Evolutionary conservation across 2,888 invertebrate genomes (phyloP).

Genomic region (Lysandra coridon): DNA sequence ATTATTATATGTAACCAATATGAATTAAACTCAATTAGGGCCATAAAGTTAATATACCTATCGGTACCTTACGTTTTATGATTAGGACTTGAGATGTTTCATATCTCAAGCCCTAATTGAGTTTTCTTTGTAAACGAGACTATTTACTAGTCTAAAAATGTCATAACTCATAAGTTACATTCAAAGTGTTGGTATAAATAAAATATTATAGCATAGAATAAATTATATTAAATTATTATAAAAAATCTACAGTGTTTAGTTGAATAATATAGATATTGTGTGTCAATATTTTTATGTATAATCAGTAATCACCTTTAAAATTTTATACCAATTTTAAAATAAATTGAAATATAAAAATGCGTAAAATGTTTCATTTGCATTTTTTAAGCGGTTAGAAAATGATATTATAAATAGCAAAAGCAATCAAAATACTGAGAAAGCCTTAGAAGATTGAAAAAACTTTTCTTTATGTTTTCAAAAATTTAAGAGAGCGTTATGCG

Average conservation of each 20-base stretch:
- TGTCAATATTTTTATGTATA: neutral
- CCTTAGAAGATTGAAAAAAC: neutral
- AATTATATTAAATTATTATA: neutral
- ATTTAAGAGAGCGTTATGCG: neutral
- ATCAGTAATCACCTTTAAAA: neutral
- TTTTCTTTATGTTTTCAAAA: neutral
- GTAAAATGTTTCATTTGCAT: neutral
- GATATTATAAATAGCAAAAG: neutral
- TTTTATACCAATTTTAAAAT: conserved; percentile 13
- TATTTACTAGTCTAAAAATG: neutral
- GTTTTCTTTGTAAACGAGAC: neutral
- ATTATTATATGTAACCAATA: too few relatives aligned
- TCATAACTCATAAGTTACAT: neutral
- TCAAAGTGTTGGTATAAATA: neutral
- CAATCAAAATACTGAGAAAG: neutral
- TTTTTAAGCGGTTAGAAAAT: neutral
- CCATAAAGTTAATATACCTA: too few relatives aligned
- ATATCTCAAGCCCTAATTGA: neutral
- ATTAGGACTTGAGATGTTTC: too few relatives aligned
- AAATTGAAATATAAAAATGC: neutral
- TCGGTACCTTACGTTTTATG: too few relatives aligned
- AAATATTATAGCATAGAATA: neutral
- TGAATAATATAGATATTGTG: neutral
- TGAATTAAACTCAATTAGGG: too few relatives aligned
- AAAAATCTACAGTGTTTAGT: neutral